These are phyloP conservation scores for Cricetomys ansorgei DNA, from an alignment of 2,113 vertebrate species.

Conservation along the genomic window DNA sequence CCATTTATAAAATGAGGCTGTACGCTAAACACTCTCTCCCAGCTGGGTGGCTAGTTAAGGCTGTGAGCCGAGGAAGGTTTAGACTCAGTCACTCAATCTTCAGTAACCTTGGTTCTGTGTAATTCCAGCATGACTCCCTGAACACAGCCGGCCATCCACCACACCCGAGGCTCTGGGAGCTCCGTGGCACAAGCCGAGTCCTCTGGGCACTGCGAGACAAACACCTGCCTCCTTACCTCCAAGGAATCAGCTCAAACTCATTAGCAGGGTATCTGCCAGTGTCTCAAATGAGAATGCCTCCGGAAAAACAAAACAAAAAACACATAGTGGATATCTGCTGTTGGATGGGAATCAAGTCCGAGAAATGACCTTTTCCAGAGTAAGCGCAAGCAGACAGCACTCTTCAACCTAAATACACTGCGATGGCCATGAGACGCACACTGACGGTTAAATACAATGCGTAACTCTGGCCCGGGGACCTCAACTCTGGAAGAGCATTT, in stretches of 20 bases:
- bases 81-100: constrained; percentile 2
- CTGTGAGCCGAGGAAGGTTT: neutral
- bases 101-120: neutral
- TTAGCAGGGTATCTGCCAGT: neutral
- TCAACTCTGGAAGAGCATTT: neutral
- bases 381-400: neutral
- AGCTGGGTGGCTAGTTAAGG: neutral
- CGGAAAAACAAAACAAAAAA: constrained; percentile 1
- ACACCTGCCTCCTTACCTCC: neutral
- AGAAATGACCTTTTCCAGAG: constrained; percentile 5
- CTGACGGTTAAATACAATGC: neutral
- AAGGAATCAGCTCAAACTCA: neutral
- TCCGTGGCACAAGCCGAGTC: neutral
- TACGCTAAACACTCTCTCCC: neutral
- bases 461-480: neutral
- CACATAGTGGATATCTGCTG: neutral
- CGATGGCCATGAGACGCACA: neutral
- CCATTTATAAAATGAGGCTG: constrained; percentile 1
- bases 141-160: neutral
- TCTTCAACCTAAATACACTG: neutral
- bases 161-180: neutral
- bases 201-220: neutral
- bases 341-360: constrained; percentile 25
- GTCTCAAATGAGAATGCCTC: constrained; percentile 1
- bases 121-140: neutral